Percentiles rank a stretch among this genome's conserved stretches.
Conservation (phyloP, 2,797 vertebrate species). For the Notamacropus eugenii region DNA sequence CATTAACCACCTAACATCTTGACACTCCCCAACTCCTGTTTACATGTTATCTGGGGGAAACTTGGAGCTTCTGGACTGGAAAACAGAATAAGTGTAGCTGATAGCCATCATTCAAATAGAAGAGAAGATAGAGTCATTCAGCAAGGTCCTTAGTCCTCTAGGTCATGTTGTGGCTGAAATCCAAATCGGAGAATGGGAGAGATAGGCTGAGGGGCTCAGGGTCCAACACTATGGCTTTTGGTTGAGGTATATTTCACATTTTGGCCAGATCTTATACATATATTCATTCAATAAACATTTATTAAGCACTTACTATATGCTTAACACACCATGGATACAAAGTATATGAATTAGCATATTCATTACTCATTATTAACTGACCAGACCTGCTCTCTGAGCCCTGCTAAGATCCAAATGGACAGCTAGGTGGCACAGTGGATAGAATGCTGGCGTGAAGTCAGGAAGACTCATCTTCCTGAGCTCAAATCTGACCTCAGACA, state of each 20-base stretch:
- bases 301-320: not conserved
- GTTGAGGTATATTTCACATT: not conserved
- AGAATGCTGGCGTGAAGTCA: not conserved
- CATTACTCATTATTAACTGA: not conserved
- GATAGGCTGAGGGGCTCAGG: not conserved
- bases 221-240: not conserved
- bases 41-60: not conserved
- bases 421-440: not conserved
- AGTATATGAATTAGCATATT: not conserved
- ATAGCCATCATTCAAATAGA: not conserved
- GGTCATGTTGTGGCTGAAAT: not conserved
- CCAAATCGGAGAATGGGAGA: not conserved
- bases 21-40: conserved; percentile 36
- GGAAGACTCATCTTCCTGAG: too few species aligned
- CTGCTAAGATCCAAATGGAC: not conserved
- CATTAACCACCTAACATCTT: conserved; percentile 70
- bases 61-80: not conserved
- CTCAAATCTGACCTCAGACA: too few species aligned
- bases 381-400: not conserved
- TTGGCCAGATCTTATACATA: not conserved
- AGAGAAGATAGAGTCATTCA: not conserved
- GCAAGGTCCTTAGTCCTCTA: not conserved
- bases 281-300: not conserved
- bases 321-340: not conserved
- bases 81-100: not conserved